These are phyloP conservation scores for Tyto alba DNA, from an alignment of 2,113 vertebrate species.

Conservation along the genomic window DNA sequence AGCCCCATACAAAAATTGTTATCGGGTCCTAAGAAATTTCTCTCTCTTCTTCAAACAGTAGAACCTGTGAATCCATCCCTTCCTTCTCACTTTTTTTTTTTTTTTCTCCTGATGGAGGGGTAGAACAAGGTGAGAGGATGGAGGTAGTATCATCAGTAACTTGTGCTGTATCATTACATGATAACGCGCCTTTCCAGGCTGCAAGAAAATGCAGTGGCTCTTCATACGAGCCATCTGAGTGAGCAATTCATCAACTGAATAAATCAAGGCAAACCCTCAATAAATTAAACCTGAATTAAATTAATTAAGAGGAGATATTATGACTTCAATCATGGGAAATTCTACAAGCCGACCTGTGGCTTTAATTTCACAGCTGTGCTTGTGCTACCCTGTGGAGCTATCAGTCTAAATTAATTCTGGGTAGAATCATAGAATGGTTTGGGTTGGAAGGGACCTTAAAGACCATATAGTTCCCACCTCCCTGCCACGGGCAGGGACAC, in stretches of 20 bases:
- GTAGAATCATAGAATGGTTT: neutral
- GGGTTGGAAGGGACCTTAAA: neutral
- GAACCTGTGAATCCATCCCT: neutral
- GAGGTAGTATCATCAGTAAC: neutral
- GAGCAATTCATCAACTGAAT: neutral
- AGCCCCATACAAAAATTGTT: neutral
- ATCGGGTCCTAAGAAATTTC: neutral
- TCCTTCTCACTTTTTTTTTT: neutral
- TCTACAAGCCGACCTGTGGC: conserved; percentile 26
- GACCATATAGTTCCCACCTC: neutral
- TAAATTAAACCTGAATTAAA: conserved; percentile 54
- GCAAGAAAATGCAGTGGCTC: neutral
- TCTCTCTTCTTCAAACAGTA: neutral
- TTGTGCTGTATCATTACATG: neutral
- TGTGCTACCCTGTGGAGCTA: neutral
- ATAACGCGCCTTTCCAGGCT: neutral
- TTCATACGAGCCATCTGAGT: neutral
- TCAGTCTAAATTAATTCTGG: conserved; percentile 7
- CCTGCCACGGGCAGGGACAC: neutral
- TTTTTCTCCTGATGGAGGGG: fast-evolving
- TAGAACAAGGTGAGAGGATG: neutral
- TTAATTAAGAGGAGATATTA: conserved; percentile 55
- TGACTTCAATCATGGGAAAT: conserved; percentile 28
- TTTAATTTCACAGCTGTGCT: conserved; percentile 57
- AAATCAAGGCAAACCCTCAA: conserved; percentile 41